Evolutionary conservation across 2,888 invertebrate genomes (phyloP).

Genomic region (Tigriopus californicus): DNA sequence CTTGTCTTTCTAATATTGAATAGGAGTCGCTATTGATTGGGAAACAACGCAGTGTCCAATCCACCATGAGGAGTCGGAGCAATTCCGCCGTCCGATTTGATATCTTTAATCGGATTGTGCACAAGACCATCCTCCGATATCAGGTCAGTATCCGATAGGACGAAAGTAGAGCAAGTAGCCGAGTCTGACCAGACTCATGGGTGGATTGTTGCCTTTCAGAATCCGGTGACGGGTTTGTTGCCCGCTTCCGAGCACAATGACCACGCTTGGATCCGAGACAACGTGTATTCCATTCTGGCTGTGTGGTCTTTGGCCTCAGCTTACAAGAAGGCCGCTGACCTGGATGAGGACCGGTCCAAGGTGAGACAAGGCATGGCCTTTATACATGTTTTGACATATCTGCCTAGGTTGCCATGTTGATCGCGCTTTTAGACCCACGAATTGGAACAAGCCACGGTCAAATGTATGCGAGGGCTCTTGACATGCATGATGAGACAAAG

Average conservation of each 20-base stretch:
- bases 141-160: too few species aligned
- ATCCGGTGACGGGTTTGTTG: slow-evolving; percentile 91
- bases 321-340: slow-evolving; percentile 94
- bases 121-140: slow-evolving; percentile 77
- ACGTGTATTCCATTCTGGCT: slow-evolving; percentile 86
- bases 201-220: slow-evolving; percentile 38
- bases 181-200: background rate
- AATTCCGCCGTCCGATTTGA: slow-evolving; percentile 49
- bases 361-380: background rate
- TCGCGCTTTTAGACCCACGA: slow-evolving; percentile 54
- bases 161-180: too few species aligned
- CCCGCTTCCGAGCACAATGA: slow-evolving; percentile 62
- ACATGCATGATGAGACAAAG: slow-evolving; percentile 98
- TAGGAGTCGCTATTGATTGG: too few species aligned
- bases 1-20: too few species aligned
- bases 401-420: background rate
- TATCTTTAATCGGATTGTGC: slow-evolving; percentile 84
- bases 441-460: slow-evolving; percentile 52
- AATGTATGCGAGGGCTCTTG: slow-evolving; percentile 52
- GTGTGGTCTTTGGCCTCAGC: slow-evolving; percentile 98
- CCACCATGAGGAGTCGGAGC: background rate
- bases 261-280: slow-evolving; percentile 97
- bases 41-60: too few species aligned
- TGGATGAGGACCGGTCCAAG: slow-evolving; percentile 93
- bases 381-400: too few species aligned